These are phyloP conservation scores for Halcyon senegalensis DNA, from an alignment of 2,113 vertebrate genomes.

Conservation along the genomic window DNA sequence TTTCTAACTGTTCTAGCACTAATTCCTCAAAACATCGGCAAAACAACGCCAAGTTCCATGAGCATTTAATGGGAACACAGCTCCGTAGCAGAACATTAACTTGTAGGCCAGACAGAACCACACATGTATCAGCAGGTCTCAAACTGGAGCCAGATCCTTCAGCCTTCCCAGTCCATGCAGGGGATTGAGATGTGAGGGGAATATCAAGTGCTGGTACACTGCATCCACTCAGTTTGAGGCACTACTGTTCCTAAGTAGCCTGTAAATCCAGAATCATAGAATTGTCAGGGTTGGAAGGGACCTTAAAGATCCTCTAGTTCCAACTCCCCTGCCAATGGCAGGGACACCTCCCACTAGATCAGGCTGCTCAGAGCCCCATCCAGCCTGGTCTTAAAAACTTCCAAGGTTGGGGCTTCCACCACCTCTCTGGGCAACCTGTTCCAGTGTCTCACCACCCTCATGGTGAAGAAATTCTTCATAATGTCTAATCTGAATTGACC, in stretches of 20 bases:
- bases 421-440: too few species aligned
- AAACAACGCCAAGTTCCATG: background rate
- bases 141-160: background rate
- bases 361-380: too few species aligned
- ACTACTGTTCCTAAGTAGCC: background rate
- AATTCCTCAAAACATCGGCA: background rate
- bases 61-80: background rate
- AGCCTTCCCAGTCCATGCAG: background rate
- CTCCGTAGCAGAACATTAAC: background rate
- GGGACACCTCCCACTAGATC: too few species aligned
- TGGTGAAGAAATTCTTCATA: too few species aligned
- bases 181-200: background rate
- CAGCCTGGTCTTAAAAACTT: too few species aligned
- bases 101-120: background rate
- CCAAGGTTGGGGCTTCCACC: too few species aligned
- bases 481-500: too few species aligned
- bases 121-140: accelerated
- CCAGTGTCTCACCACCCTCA: too few species aligned
- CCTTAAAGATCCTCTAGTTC: too few species aligned
- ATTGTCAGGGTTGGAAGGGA: too few species aligned
- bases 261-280: background rate
- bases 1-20: background rate
- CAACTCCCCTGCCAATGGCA: too few species aligned
- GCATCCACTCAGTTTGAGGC: background rate
- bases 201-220: background rate